Conservation (phyloP, 2,888 invertebrate genomes). For the Drosophila austrosaltans region DNA sequence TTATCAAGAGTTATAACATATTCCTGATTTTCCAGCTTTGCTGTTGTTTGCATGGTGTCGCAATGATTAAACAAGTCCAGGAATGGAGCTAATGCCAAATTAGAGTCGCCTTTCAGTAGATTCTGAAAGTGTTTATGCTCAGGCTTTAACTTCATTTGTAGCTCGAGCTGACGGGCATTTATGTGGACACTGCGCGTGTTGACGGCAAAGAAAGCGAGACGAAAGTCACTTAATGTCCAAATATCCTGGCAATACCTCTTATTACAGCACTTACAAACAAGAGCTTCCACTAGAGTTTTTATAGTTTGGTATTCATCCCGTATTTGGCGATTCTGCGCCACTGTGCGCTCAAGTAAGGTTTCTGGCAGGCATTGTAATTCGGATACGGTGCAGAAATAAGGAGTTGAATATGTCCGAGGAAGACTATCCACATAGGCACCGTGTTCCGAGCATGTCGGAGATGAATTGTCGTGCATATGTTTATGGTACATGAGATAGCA, state of each 20-base stretch:
- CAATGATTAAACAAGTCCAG: constrained; percentile 96
- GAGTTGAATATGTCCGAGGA: constrained; percentile 87
- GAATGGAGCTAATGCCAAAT: constrained; percentile 92
- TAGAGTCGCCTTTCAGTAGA: constrained; percentile 86
- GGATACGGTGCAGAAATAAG: constrained; percentile 87
- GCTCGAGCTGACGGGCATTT: constrained; percentile 84
- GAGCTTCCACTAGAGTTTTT: constrained; percentile 31
- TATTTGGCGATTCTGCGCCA: constrained; percentile 85
- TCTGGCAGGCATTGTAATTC: constrained; percentile 86
- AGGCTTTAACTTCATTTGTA: constrained; percentile 53
- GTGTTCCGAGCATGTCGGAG: constrained; percentile 84
- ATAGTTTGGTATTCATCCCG: constrained; percentile 76
- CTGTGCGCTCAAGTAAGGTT: constrained; percentile 85
- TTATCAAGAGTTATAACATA: constrained; percentile 67
- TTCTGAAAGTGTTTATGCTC: constrained; percentile 77
- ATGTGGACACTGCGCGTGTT: constrained; percentile 94
- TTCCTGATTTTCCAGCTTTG: constrained; percentile 74
- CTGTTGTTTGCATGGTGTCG: constrained; percentile 85
- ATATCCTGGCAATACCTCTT: constrained; percentile 82
- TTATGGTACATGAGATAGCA: constrained; percentile 89
- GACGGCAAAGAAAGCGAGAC: constrained; percentile 93
- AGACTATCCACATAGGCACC: constrained; percentile 88
- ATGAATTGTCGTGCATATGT: constrained; percentile 83
- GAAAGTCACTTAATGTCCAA: constrained; percentile 86
- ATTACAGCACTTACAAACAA: constrained; percentile 82